A percentile compares a stretch with the other conserved stretches of the same genome.
Conservation (phyloP, 2,113 vertebrate genomes). For the Etia nguti region DNA sequence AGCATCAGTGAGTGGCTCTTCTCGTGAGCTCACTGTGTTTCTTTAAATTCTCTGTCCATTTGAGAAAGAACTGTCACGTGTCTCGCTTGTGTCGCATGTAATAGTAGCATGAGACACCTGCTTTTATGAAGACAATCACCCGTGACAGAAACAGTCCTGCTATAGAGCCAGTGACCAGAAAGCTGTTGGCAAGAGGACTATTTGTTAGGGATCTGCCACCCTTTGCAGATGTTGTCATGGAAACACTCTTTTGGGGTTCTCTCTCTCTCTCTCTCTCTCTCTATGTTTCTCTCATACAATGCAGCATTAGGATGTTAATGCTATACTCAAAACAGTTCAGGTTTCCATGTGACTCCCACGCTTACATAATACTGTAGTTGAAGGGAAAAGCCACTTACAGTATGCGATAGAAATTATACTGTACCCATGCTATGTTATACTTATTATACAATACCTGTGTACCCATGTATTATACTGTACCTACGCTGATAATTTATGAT, state of each 20-base stretch:
- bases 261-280: background rate
- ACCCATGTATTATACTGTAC: background rate
- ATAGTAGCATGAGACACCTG: background rate
- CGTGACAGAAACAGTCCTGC: slow-evolving; percentile 11
- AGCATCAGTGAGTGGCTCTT: background rate
- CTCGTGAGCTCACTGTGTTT: background rate
- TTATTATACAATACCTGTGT: background rate
- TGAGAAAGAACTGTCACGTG: background rate
- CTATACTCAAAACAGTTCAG: slow-evolving; percentile 43
- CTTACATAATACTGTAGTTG: slow-evolving; percentile 55
- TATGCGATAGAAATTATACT: background rate
- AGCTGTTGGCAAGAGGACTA: slow-evolving; percentile 28
- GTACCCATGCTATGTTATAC: background rate
- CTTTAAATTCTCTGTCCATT: background rate
- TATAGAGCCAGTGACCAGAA: slow-evolving; percentile 29
- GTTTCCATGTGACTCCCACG: slow-evolving; percentile 47
- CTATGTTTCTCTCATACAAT: slow-evolving; percentile 31
- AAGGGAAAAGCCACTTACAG: slow-evolving; percentile 37
- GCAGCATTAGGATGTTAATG: slow-evolving; percentile 59
- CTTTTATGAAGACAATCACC: background rate
- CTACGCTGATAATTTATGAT: background rate
- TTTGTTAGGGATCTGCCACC: slow-evolving; percentile 67
- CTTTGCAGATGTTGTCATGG: slow-evolving; percentile 77
- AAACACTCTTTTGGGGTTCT: slow-evolving; percentile 66
- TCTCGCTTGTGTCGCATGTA: background rate